phyloP scores from a whole-genome alignment of 2,888 invertebrate genomes.

The Nasonovia ribisnigri region DNA sequence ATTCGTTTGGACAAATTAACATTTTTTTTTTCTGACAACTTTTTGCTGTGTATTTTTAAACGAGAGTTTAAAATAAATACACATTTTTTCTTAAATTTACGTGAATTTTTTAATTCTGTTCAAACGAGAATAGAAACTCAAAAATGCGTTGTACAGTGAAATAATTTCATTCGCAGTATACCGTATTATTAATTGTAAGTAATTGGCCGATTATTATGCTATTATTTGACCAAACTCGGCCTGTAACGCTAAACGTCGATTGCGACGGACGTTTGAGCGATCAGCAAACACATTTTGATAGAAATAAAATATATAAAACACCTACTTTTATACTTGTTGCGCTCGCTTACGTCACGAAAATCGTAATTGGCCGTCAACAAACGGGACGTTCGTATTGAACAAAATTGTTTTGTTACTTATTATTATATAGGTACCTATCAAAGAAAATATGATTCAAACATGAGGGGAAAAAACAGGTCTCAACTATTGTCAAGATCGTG shows the following conservation, averaged over 20 bases:
- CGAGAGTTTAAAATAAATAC: background rate
- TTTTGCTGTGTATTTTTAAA: background rate
- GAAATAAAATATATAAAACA: background rate
- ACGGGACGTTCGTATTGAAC: background rate
- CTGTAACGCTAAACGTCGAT: background rate
- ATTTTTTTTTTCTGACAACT: background rate
- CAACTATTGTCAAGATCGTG: background rate
- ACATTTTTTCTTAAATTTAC: background rate
- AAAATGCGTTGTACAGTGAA: background rate
- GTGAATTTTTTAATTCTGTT: background rate
- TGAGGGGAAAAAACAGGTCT: background rate
- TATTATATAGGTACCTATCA: no score
- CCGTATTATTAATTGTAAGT: background rate
- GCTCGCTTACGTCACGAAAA: background rate
- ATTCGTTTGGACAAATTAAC: background rate
- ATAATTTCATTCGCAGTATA: background rate
- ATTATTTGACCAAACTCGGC: background rate
- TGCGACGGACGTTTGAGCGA: background rate
- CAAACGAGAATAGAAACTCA: background rate
- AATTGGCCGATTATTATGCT: background rate
- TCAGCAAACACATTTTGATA: background rate
- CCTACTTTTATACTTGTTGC: background rate
- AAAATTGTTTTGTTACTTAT: background rate
- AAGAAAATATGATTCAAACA: background rate
- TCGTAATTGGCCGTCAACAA: background rate